Percentiles rank a stretch among this genome's conserved stretches.
These are phyloP conservation scores for Meteorus cinctellus DNA, from an alignment of 2,888 invertebrate genomes.

Conservation along the genomic window DNA sequence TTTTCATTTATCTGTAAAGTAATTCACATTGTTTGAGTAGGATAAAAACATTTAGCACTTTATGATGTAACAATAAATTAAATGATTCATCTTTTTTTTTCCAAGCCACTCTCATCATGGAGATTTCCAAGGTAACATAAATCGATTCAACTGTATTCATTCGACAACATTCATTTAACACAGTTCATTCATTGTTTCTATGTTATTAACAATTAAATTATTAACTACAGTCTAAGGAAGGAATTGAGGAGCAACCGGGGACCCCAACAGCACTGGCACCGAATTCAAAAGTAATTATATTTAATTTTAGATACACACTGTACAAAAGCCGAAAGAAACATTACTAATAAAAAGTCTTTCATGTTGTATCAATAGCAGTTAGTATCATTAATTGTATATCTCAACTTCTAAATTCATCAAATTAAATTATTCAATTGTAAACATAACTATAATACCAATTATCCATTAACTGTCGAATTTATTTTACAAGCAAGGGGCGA, in stretches of 20 bases:
- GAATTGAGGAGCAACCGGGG: constrained; percentile 64
- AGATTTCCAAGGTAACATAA: constrained; percentile 34
- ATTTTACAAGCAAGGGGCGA: constrained; percentile 57
- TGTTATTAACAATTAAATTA: constrained; percentile 21
- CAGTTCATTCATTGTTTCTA: constrained; percentile 40
- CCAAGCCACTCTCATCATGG: constrained; percentile 34
- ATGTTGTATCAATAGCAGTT: too few species aligned
- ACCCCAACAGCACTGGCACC: constrained; percentile 66
- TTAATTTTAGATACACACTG: constrained; percentile 27
- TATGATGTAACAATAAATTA: too few species aligned
- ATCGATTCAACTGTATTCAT: not conserved
- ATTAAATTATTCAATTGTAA: too few species aligned
- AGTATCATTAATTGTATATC: too few species aligned
- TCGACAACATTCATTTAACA: constrained; percentile 28
- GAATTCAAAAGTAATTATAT: constrained; percentile 63
- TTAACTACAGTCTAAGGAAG: constrained; percentile 62
- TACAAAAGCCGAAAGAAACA: not conserved
- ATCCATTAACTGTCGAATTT: constrained; percentile 4
- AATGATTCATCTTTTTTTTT: not conserved
- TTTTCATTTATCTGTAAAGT: too few species aligned
- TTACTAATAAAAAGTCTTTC: too few species aligned
- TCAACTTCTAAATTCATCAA: too few species aligned
- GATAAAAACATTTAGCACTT: too few species aligned
- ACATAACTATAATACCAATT: not conserved
- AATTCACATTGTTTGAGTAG: too few species aligned